phyloP scores from a whole-genome alignment of 2,888 invertebrate genomes.

The Acronicta aceris region DNA sequence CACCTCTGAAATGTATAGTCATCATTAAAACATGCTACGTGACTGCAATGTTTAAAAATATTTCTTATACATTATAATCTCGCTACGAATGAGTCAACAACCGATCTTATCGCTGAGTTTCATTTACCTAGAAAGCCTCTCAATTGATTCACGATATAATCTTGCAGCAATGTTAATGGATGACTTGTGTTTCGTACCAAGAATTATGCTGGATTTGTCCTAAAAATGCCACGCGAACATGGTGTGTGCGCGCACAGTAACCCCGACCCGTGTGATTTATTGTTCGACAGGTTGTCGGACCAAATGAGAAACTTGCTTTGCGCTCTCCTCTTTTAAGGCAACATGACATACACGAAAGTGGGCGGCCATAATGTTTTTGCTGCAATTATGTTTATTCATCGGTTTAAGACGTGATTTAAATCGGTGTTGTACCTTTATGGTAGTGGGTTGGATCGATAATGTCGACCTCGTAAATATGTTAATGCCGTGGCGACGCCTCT shows the following conservation, averaged over 20 bases:
- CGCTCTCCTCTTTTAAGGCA: constrained; percentile 73
- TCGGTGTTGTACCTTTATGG: constrained; percentile 58
- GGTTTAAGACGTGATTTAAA: constrained; percentile 63
- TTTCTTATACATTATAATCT: constrained; percentile 49
- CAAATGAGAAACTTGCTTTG: constrained; percentile 65
- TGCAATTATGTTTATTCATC: constrained; percentile 62
- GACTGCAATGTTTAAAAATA: constrained; percentile 51
- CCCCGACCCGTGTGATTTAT: constrained; percentile 66
- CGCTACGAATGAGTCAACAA: constrained; percentile 57
- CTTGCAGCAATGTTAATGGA: constrained; percentile 48
- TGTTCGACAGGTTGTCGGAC: constrained; percentile 57
- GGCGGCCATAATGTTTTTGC: constrained; percentile 71
- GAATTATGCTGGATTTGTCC: constrained; percentile 64
- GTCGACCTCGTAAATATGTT: constrained; percentile 77
- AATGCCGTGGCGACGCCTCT: constrained; percentile 63
- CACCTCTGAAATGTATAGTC: constrained; percentile 32
- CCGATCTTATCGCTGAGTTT: constrained; percentile 56
- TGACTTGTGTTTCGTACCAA: constrained; percentile 57
- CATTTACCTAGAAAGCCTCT: constrained; percentile 57
- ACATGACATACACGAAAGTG: constrained; percentile 73
- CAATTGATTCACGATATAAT: constrained; percentile 61
- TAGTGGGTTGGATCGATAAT: constrained; percentile 72
- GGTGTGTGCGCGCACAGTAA: constrained; percentile 40
- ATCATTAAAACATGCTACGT: constrained; percentile 42
- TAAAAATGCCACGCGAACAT: constrained; percentile 60